Conservation (phyloP, 2,888 invertebrate species). For the Cerastis leucographa region DNA sequence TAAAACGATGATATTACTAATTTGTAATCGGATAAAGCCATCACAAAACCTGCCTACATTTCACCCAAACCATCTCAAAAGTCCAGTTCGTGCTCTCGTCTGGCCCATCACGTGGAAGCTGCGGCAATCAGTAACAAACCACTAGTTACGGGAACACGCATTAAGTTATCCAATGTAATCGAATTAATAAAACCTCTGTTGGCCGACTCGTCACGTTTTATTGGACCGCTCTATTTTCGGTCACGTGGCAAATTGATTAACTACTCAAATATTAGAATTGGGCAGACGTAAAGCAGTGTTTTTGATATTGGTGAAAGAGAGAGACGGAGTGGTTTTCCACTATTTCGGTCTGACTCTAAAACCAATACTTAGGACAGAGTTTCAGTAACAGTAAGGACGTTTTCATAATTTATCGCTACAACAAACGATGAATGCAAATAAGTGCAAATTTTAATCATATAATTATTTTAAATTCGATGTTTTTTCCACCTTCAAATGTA, state of each 20-base stretch:
- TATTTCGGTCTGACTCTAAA: neutral
- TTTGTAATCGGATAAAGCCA: too few relatives aligned
- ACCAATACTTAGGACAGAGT: too few relatives aligned
- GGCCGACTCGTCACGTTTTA: constrained; percentile 57
- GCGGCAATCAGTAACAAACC: constrained; percentile 50
- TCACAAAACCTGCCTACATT: neutral
- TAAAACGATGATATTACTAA: too few relatives aligned
- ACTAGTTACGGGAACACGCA: constrained; percentile 37
- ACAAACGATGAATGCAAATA: neutral
- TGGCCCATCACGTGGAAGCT: constrained; percentile 39
- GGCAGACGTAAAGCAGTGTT: neutral
- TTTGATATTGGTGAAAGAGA: neutral
- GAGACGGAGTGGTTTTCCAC: neutral
- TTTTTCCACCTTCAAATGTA: neutral
- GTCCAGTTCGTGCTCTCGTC: neutral
- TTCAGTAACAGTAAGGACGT: too few relatives aligned
- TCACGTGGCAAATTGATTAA: constrained; percentile 40
- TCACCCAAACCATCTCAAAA: constrained; percentile 29
- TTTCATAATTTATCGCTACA: too few relatives aligned
- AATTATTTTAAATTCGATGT: neutral
- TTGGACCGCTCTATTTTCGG: constrained; percentile 36
- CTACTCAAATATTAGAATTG: constrained; percentile 15
- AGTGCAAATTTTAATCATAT: neutral
- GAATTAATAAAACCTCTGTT: constrained; percentile 53
- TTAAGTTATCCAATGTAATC: constrained; percentile 55